Conservation (phyloP, 1,140 invertebrate genomes). For the Caerostris extrusa region DNA sequence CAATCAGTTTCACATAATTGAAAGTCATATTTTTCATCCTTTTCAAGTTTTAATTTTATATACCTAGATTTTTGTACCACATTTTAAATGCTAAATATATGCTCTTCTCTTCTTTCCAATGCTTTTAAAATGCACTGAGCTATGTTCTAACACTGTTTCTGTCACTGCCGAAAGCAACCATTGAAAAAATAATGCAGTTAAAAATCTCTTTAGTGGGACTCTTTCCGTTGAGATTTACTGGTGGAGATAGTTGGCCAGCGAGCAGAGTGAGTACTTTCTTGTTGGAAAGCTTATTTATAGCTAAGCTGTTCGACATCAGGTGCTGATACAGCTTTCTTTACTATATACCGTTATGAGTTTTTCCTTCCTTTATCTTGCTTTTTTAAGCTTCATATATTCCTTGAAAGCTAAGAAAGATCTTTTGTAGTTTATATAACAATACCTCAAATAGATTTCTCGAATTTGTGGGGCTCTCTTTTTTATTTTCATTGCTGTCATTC, state of each 20-base stretch:
- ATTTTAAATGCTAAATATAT: background rate
- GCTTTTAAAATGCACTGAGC: background rate
- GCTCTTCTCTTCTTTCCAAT: background rate
- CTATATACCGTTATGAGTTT: constrained; percentile 65
- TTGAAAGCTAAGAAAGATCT: background rate
- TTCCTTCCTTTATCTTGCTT: constrained; percentile 5
- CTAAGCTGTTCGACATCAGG: background rate
- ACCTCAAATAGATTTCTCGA: background rate
- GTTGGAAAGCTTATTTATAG: constrained; percentile 63
- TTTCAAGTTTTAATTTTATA: no score
- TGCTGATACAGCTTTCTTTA: constrained; percentile 38
- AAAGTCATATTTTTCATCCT: no score
- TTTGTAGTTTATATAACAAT: constrained; percentile 43
- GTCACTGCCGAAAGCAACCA: background rate
- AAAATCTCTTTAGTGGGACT: background rate
- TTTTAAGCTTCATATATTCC: constrained; percentile 60
- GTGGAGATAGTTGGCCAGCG: constrained; percentile 43
- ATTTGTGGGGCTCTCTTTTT: background rate
- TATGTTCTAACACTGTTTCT: constrained; percentile 23
- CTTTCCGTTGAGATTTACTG: constrained; percentile 40
- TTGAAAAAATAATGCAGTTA: constrained; percentile 21
- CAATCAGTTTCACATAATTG: no score
- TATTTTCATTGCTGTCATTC: background rate
- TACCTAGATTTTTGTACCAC: no score
- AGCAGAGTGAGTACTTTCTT: constrained; percentile 48